Evolutionary conservation across 2,797 vertebrate genomes (phyloP), one percentile per base, ranked within the genome.

Genomic region (Craterocephalus amniculus): DNA sequence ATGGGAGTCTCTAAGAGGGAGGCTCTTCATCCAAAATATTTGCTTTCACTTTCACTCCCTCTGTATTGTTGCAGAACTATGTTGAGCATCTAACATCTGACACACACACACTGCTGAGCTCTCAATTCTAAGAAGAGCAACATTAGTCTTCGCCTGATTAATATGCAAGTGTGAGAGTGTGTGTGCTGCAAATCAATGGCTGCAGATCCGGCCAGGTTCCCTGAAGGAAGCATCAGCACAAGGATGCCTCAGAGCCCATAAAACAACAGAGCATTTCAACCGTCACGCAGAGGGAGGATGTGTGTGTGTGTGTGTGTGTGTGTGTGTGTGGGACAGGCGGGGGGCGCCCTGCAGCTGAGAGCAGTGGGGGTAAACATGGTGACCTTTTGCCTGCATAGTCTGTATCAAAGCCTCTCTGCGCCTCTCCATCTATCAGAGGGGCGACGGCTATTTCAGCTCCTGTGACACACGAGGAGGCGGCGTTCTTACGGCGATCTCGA

Each of bases 401-500:
- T 7, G 26, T 56, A 71, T 74, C 49, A 34, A 62, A 80, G 73
- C 70, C 63, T 49, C 63, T 45, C 32, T n/a, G 29, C 7, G 20
- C 52, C 22, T 26, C 56, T 70, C 26, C 69, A 59, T 70, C 64
- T 67, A 69, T 61, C 64, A 66, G 49, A 20, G 18, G 40, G 6
- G 57, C 13, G 11, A 36, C 10, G 82, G 74, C 51, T 59, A 54
- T 80, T 79, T 72, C 32, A 62, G 38, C 63, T 58, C 43, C 54
- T 49, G 0, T 2, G 20, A 49, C 1, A 49, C 24, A 27, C 6
- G 43, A 55, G 4, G 11, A 59, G 4, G 1, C 29, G 26, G 27
- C 22, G 4, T 27, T 71, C 97, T 96, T 92, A 99, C 98, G 90
- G 96, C 97, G 79, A 99, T 98, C 91, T 99, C 98, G 24, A 99